Evolutionary conservation across 2,888 invertebrate genomes (phyloP).

Genomic region (Abrostola tripartita): DNA sequence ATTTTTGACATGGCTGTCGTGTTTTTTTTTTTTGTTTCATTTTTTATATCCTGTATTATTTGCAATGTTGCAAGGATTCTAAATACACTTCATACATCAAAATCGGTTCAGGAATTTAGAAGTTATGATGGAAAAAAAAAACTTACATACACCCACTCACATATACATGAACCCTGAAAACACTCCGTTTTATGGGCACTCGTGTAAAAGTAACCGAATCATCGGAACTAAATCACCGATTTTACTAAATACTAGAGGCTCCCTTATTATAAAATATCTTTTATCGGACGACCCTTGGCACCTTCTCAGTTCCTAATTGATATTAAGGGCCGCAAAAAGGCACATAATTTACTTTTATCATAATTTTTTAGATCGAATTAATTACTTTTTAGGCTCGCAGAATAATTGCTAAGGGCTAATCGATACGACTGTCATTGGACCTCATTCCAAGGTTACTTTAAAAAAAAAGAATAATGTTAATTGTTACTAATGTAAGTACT

Average conservation of each 20-base stretch:
- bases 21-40: too few relatives aligned
- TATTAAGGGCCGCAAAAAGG: slow-evolving; percentile 10
- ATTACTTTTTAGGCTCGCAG: slow-evolving; percentile 4
- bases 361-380: slow-evolving; percentile 11
- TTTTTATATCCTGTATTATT: too few relatives aligned
- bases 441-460: not conserved
- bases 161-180: too few relatives aligned
- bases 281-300: slow-evolving; percentile 6
- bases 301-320: slow-evolving; percentile 17
- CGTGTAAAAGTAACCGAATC: not conserved
- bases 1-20: too few relatives aligned
- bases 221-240: not conserved
- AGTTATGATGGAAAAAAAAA: too few relatives aligned
- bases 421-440: not conserved
- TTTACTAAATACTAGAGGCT: not conserved
- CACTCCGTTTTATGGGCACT: too few relatives aligned
- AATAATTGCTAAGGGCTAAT: slow-evolving; percentile 1
- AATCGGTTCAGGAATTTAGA: too few relatives aligned
- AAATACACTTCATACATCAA: not conserved
- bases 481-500: not conserved
- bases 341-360: not conserved
- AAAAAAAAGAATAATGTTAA: too few relatives aligned
- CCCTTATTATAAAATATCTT: slow-evolving; percentile 3
- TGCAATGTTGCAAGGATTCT: too few relatives aligned
- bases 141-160: too few relatives aligned